Percentiles rank a stretch among this genome's conserved stretches.
These are phyloP conservation scores for Polydrusus cervinus DNA, from an alignment of 2,888 invertebrate species.

Conservation along the genomic window DNA sequence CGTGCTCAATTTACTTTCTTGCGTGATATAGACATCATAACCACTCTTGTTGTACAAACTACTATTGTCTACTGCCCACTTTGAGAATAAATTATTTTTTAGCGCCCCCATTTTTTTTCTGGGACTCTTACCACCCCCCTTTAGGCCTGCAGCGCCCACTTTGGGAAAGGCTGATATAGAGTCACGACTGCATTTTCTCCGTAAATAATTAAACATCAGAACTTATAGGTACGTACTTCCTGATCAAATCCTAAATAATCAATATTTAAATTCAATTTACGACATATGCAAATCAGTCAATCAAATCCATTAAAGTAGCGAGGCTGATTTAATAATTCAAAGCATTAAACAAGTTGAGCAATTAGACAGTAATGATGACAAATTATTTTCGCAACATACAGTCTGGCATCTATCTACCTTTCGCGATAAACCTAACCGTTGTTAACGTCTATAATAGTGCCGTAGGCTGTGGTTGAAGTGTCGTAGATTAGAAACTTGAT, in stretches of 20 bases:
- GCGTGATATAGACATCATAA: too few species aligned
- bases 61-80: too few species aligned
- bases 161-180: too few species aligned
- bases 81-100: too few species aligned
- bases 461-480: slow-evolving; percentile 28
- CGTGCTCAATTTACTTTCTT: too few species aligned
- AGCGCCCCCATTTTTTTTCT: too few species aligned
- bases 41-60: too few species aligned
- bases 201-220: background rate
- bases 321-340: slow-evolving; percentile 27
- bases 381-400: slow-evolving; percentile 32
- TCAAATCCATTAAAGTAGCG: slow-evolving; percentile 24
- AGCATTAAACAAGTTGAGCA: slow-evolving; percentile 10
- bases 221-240: too few species aligned
- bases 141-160: too few species aligned
- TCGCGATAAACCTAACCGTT: slow-evolving; percentile 23
- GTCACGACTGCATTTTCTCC: background rate
- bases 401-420: slow-evolving; percentile 31
- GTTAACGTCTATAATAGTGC: slow-evolving; percentile 25
- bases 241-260: too few species aligned
- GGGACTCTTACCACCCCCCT: too few species aligned
- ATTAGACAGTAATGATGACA: slow-evolving; percentile 38
- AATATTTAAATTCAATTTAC: slow-evolving; percentile 15
- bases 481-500: slow-evolving; percentile 2
- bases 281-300: slow-evolving; percentile 28